Percentiles rank a stretch among this genome's conserved stretches.
Evolutionary conservation across 2,113 vertebrate genomes (phyloP).

Genomic region (Edolisoma coerulescens): DNA sequence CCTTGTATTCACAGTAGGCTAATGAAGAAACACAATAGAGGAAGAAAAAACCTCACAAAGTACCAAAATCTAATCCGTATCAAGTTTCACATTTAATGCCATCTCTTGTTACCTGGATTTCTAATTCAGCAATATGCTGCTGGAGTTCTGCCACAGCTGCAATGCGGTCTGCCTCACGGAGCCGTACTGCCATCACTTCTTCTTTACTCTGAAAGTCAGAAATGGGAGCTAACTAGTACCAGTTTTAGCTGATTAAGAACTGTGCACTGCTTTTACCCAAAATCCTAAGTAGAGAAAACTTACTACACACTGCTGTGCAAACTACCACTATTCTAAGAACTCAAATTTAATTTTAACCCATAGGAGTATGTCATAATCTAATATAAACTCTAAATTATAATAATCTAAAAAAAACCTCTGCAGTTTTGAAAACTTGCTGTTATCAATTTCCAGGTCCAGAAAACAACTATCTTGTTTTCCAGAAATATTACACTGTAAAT

Average conservation of each 20-base stretch:
- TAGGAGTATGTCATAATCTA: background rate
- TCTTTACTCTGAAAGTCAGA: conserved; percentile 85
- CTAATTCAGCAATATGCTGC: conserved; percentile 95
- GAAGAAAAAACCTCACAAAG: background rate
- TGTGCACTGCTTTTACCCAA: background rate
- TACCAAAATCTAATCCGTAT: background rate
- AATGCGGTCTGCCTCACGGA: conserved; percentile 95
- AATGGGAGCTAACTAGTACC: background rate
- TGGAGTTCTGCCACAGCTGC: conserved; percentile 94
- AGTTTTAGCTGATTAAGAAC: background rate
- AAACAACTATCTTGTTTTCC: background rate
- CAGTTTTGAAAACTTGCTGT: background rate
- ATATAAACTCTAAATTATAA: background rate
- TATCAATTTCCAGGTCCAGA: background rate
- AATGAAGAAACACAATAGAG: background rate
- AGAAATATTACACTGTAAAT: background rate
- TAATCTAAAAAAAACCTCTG: background rate
- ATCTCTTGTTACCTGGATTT: conserved; percentile 87
- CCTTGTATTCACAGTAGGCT: background rate
- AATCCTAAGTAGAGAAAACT: background rate
- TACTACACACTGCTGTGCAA: background rate
- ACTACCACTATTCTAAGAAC: background rate
- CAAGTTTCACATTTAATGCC: background rate
- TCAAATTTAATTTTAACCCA: background rate
- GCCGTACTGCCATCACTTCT: conserved; percentile 95